Evolutionary conservation across 2,113 vertebrate genomes (phyloP), one percentile per base, ranked within the genome.

Genomic region (Phylloscopus trochiloides): DNA sequence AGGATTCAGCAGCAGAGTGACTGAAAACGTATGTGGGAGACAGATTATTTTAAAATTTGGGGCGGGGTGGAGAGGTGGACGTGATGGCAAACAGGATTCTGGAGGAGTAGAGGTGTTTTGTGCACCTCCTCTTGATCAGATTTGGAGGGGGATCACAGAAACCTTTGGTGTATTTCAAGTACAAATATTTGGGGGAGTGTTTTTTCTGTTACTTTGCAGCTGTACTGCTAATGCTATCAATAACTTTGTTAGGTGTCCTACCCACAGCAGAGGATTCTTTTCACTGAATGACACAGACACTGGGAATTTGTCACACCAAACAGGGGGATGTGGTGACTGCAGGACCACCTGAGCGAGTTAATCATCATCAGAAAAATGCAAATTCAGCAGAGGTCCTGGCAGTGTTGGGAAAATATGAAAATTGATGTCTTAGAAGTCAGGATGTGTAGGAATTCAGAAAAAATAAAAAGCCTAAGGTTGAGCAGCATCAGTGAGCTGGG

Each of bases 311-410:
- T 74, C 32, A 10, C 14, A 20, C 12, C 31, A 18, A 7, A 25
- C 17, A 11, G 36, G 26, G 43, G 17, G 18, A 17, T 18, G 0
- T 10, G 47, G 25, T 70, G 65, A 7, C 54, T 29, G 8, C 0
- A 4, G 43, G 52, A 29, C 38, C 36, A 47, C 58, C 38, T 11
- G 43, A 43, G n/a, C 0, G 4, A 65, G 14, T 74, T 75, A 10
- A 62, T 57, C 50, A 32, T 47, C 52, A 38, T 76, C 48, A 72
- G 62, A 47, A 82, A 82, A 86, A 47, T 1, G 4, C 4, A 29
- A 63, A 68, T 12, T n/a, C 26, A 78, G 38, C 43, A 68, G 50
- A 82, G 55, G 8, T 29, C 26, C 45, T 61, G 15, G n/a, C 15
- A 50, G 15, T 17, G 22, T 19, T 75, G 52, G 48, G 26, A 24